phyloP scores from a whole-genome alignment of 2,888 invertebrate species.

The Rhagonycha lutea region DNA sequence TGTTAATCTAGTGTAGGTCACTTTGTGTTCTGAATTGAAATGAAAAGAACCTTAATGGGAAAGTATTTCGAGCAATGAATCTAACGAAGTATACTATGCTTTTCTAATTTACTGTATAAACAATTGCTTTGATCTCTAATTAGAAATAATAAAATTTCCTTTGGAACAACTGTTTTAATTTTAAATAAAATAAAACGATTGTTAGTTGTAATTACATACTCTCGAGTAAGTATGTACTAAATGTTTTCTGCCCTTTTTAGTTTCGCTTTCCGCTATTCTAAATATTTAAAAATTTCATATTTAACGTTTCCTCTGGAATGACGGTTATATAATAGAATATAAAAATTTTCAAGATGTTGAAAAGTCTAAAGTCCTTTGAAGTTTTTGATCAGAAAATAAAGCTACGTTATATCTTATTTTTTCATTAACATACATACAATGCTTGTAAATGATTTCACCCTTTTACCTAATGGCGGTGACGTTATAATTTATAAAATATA shows the following conservation, averaged over 20 bases:
- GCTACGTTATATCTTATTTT: background rate
- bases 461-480: background rate
- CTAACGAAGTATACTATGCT: background rate
- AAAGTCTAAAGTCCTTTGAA: no score
- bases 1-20: background rate
- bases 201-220: background rate
- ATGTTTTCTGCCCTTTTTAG: background rate
- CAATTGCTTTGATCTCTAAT: background rate
- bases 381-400: background rate
- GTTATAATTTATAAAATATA: background rate
- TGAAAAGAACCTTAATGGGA: background rate
- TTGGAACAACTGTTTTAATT: background rate
- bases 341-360: no score
- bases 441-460: background rate
- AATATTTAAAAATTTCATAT: no score
- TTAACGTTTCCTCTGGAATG: background rate
- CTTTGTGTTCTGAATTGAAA: background rate
- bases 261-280: background rate
- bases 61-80: background rate
- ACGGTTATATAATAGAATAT: background rate
- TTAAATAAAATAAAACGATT: background rate
- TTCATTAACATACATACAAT: background rate
- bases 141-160: background rate
- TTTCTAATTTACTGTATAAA: background rate
- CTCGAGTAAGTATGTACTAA: no score